A percentile compares a stretch with the other conserved stretches of the same genome.
Evolutionary conservation across 2,113 vertebrate species (phyloP).

Genomic region (Garra rufa): DNA sequence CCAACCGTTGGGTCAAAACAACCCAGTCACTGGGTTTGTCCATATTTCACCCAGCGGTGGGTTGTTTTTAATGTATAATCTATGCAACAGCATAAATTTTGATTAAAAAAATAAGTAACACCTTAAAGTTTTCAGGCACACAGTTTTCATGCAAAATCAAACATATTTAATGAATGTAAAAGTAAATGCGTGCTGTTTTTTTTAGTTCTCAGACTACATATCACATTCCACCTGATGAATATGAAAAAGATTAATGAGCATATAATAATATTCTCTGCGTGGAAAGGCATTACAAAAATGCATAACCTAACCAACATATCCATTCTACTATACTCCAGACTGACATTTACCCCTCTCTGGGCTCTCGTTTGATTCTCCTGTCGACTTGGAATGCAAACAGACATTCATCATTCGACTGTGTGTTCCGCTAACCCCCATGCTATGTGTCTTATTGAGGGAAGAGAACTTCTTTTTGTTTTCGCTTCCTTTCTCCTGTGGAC

Average conservation of each 20-base stretch:
- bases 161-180: neutral
- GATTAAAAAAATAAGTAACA: too few relatives aligned
- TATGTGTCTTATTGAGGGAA: slow-evolving; percentile 50
- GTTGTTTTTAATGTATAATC: too few relatives aligned
- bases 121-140: too few relatives aligned
- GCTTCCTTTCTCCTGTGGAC: slow-evolving; percentile 63
- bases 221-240: slow-evolving; percentile 27
- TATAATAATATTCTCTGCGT: slow-evolving; percentile 43
- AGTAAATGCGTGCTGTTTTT: neutral
- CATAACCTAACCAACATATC: slow-evolving; percentile 48
- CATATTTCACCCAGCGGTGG: too few relatives aligned
- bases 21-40: too few relatives aligned
- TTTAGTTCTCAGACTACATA: neutral
- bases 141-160: neutral
- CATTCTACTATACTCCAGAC: slow-evolving; percentile 49
- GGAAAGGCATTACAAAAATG: slow-evolving; percentile 54
- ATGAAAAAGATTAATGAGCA: slow-evolving; percentile 27
- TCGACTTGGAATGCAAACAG: slow-evolving; percentile 76
- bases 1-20: too few relatives aligned
- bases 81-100: too few relatives aligned
- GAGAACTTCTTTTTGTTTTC: slow-evolving; percentile 60
- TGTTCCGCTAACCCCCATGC: slow-evolving; percentile 67
- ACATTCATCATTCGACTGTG: slow-evolving; percentile 69
- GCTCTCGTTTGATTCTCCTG: slow-evolving; percentile 68
- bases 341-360: slow-evolving; percentile 67